These are phyloP conservation scores for Aspidapion aeneum DNA, from an alignment of 2,888 invertebrate species.

Conservation along the genomic window DNA sequence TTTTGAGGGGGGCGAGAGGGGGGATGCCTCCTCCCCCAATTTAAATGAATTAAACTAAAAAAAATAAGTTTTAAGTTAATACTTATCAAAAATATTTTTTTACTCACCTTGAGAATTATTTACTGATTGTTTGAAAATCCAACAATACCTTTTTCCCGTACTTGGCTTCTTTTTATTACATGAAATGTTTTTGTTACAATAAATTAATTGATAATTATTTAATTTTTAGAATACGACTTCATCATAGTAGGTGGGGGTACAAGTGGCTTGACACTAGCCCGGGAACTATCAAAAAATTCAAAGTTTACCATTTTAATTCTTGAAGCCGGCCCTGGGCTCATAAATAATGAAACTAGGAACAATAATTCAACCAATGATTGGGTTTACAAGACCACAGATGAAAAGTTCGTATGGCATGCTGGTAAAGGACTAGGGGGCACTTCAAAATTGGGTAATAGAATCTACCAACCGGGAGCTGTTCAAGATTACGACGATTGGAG, in stretches of 20 bases:
- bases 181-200: too few species aligned
- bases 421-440: conserved; percentile 43
- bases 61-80: too few species aligned
- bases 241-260: conserved; percentile 51
- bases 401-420: not conserved
- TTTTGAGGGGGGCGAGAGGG: too few species aligned
- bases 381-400: not conserved
- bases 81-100: too few species aligned
- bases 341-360: not conserved
- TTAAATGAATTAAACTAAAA: too few species aligned
- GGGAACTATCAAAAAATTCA: conserved; percentile 26
- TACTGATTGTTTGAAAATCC: too few species aligned
- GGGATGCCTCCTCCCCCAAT: too few species aligned
- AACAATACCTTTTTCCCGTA: too few species aligned
- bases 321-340: conserved; percentile 41
- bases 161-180: too few species aligned
- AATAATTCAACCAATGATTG: not conserved
- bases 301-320: conserved; percentile 28
- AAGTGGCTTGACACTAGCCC: conserved; percentile 38
- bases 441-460: conserved; percentile 61
- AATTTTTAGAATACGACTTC: conserved; percentile 36
- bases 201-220: too few species aligned
- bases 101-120: too few species aligned
- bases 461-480: conserved; percentile 70
- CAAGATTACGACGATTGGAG: conserved; percentile 66